Evolutionary conservation across 2,888 invertebrate genomes (phyloP), one percentile per base, ranked within the genome.

Genomic region (Leistus spinibarbis): DNA sequence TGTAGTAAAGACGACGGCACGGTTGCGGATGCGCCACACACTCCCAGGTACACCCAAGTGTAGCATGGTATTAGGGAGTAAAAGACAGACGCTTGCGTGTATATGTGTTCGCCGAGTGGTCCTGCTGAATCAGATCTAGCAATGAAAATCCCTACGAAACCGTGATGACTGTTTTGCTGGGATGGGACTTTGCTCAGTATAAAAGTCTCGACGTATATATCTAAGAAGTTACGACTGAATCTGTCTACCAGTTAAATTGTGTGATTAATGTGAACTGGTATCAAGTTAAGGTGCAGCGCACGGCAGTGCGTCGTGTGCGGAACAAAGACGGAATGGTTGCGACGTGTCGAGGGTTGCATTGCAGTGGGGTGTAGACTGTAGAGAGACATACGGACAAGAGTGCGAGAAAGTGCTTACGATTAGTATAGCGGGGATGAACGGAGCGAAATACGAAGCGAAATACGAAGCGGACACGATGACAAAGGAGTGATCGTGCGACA

Each of bases 1-100:
- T 70, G 69, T 76, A 78, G 76, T 77, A 78, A 78, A 75, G 78
- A 77, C 77, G 76, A 77, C 76, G 77, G 73, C 69, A 72, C 69
- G 76, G 60, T 60, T 22, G 60, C 20, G 60, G 17, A 40, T 60
- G 60, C 60, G 60, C 19, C 19, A 60, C 20, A 40, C 7, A 40
- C 20, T 60, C 22, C 17, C 20, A 3, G 24, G 22, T 64, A 64
- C 64, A 27, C 20, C 7, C 3, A 27, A 23, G 24, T 23, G n/a
- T 20, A 22, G 10, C 13, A 16, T 5, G 64, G 2, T 4, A 17
- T 9, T 20, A 23, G 24, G 64, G 24, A 23, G 64, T 23, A 27
- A 64, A 23, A 23, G 27, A 64, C 16, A 64, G 16, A 64, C 64
- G 23, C 10, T 64, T 22, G 24, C 24, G 64, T 63, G n/a, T 63